Evolutionary conservation across 2,113 vertebrate genomes (phyloP).

Genomic region (Stigmatopora argus): DNA sequence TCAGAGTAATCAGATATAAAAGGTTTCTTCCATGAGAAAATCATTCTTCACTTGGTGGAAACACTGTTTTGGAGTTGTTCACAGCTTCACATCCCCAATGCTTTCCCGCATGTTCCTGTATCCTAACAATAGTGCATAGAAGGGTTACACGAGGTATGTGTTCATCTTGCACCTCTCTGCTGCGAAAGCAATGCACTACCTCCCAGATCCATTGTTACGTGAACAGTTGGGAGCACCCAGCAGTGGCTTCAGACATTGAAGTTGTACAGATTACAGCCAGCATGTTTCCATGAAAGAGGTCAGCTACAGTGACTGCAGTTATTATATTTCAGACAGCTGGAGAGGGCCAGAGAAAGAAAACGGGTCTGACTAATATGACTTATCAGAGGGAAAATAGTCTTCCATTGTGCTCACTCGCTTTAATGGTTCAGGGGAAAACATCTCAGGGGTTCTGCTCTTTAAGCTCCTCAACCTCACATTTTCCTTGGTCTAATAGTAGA

Average conservation of each 20-base stretch:
- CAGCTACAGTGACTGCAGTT: slow-evolving; percentile 57
- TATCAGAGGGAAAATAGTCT: slow-evolving; percentile 62
- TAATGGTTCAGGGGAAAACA: slow-evolving; percentile 33
- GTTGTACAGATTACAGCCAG: neutral
- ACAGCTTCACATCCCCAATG: neutral
- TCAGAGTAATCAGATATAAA: neutral
- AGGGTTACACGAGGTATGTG: slow-evolving; percentile 10
- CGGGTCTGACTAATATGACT: slow-evolving; percentile 58
- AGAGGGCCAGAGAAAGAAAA: slow-evolving; percentile 40
- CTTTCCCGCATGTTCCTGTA: neutral
- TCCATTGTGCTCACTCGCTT: slow-evolving; percentile 44
- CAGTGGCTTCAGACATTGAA: slow-evolving; percentile 35
- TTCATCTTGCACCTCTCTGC: slow-evolving; percentile 17
- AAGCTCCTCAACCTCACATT: slow-evolving; percentile 52
- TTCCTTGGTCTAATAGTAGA: slow-evolving; percentile 25
- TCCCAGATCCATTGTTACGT: slow-evolving; percentile 41
- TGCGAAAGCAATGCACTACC: slow-evolving; percentile 31
- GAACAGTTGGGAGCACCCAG: slow-evolving; percentile 31
- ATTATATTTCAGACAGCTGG: slow-evolving; percentile 56
- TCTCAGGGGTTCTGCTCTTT: slow-evolving; percentile 51
- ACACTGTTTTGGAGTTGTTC: neutral
- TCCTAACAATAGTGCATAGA: slow-evolving; percentile 5
- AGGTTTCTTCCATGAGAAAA: neutral
- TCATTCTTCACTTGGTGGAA: neutral
- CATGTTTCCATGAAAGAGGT: slow-evolving; percentile 59